A percentile compares a stretch with the other conserved stretches of the same genome.
Conservation (phyloP, 2,888 invertebrate species). For the Gortyna flavago region DNA sequence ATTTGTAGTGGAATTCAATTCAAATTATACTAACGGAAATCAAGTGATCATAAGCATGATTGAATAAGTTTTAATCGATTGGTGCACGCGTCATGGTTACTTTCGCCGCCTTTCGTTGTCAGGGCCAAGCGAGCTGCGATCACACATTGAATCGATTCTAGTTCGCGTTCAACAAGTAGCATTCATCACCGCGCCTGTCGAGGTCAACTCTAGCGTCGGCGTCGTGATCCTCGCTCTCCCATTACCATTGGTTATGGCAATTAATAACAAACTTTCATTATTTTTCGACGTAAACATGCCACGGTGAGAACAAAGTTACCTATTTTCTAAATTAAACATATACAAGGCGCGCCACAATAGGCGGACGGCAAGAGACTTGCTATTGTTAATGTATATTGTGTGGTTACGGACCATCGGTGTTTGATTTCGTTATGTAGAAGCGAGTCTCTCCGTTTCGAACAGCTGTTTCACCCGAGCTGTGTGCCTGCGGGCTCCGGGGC, state of each 20-base stretch:
- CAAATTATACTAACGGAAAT: conserved; percentile 54
- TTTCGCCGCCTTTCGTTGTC: conserved; percentile 87
- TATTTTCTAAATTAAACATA: conserved; percentile 71
- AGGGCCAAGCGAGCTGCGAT: conserved; percentile 76
- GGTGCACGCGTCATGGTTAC: conserved; percentile 80
- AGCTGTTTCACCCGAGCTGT: conserved; percentile 78
- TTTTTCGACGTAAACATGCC: conserved; percentile 66
- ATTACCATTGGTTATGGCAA: conserved; percentile 59
- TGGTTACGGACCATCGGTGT: conserved; percentile 71
- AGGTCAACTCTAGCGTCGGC: conserved; percentile 71
- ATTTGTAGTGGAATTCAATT: conserved; percentile 38
- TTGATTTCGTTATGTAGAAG: conserved; percentile 75
- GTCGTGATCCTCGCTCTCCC: conserved; percentile 65
- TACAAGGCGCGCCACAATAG: conserved; percentile 74
- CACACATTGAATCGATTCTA: conserved; percentile 75
- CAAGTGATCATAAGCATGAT: conserved; percentile 63
- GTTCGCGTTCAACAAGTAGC: conserved; percentile 70
- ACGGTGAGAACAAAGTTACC: conserved; percentile 62
- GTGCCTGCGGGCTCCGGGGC: conserved; percentile 55
- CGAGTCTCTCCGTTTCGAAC: conserved; percentile 73
- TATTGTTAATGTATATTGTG: conserved; percentile 75
- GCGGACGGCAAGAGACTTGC: conserved; percentile 66
- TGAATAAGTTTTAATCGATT: conserved; percentile 74
- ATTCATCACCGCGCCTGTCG: conserved; percentile 75
- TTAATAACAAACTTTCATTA: conserved; percentile 74